phyloP scores from a whole-genome alignment of 2,888 invertebrate genomes.

The Cetonia aurata region DNA sequence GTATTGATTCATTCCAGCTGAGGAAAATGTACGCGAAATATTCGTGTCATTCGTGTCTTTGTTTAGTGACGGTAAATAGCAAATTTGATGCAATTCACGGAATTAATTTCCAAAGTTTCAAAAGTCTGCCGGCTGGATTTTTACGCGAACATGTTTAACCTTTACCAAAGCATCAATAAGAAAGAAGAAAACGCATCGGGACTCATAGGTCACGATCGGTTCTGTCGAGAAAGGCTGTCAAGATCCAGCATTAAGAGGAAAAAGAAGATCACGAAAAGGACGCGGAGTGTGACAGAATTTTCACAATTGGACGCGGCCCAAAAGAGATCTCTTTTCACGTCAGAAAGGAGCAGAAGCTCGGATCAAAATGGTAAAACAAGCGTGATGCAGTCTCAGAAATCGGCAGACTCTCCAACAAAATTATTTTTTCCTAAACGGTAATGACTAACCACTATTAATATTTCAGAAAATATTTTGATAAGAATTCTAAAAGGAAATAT shows the following conservation, averaged over 20 bases:
- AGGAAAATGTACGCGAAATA: slow-evolving; percentile 14
- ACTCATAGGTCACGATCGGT: slow-evolving; percentile 85
- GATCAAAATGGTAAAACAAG: slow-evolving; percentile 65
- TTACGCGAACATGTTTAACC: slow-evolving; percentile 76
- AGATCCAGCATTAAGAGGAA: slow-evolving; percentile 70
- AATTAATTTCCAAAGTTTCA: slow-evolving; percentile 1
- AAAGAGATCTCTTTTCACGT: slow-evolving; percentile 72
- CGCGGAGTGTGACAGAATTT: slow-evolving; percentile 79
- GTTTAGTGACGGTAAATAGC: neutral
- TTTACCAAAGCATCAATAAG: slow-evolving; percentile 78
- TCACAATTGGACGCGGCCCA: slow-evolving; percentile 75
- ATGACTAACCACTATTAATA: neutral
- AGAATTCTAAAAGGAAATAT: too few relatives aligned
- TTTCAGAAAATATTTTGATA: too few relatives aligned
- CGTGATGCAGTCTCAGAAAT: slow-evolving; percentile 70
- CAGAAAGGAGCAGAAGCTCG: slow-evolving; percentile 75
- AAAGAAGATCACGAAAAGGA: slow-evolving; percentile 72
- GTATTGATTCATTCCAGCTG: slow-evolving; percentile 31
- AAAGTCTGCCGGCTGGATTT: slow-evolving; percentile 3
- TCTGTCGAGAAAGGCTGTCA: slow-evolving; percentile 77
- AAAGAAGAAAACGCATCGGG: slow-evolving; percentile 71
- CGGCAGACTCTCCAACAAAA: slow-evolving; percentile 82
- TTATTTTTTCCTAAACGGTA: slow-evolving; percentile 70
- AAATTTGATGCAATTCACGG: slow-evolving; percentile 14
- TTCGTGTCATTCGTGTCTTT: neutral